Evolutionary conservation across 2,797 vertebrate genomes (phyloP).

Genomic region (Sebastes nivosus): DNA sequence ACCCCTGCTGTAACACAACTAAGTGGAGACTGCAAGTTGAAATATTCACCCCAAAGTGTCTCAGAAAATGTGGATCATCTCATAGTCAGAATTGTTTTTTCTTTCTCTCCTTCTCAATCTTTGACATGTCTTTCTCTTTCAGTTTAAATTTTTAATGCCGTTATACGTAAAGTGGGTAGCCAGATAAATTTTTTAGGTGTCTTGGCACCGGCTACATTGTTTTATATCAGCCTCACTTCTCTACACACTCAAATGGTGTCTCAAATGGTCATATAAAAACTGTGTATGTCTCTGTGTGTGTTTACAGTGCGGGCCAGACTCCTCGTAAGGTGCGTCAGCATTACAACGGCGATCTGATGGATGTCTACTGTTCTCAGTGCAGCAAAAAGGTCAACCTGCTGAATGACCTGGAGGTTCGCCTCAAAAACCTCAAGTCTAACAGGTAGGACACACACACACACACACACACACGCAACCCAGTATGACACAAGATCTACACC

Average conservation of each 20-base stretch:
- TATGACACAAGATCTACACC: not conserved
- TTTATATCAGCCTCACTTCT: not conserved
- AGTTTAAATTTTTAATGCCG: not conserved
- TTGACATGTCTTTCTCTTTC: not conserved
- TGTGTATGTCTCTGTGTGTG: constrained; percentile 28
- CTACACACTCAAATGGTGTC: not conserved
- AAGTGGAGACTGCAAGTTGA: not conserved
- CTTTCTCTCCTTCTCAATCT: not conserved
- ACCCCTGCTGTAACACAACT: not conserved
- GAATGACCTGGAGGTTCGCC: constrained; percentile 94
- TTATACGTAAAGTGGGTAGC: not conserved
- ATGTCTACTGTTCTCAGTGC: constrained; percentile 98
- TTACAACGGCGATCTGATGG: constrained; percentile 88
- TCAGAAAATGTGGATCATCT: not conserved
- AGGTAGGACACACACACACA: constrained; percentile 79
- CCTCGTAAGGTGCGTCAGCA: constrained; percentile 89
- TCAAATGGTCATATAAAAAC: not conserved
- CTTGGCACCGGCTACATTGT: not conserved
- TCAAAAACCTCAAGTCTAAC: constrained; percentile 93
- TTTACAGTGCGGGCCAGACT: constrained; percentile 91
- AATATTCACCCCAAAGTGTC: not conserved
- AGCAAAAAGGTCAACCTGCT: constrained; percentile 97
- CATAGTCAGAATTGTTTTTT: not conserved
- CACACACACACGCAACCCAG: not conserved
- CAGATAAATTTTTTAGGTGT: not conserved